Evolutionary conservation across 1,140 invertebrate species (phyloP).

Genomic region (Oedothorax gibbosus): DNA sequence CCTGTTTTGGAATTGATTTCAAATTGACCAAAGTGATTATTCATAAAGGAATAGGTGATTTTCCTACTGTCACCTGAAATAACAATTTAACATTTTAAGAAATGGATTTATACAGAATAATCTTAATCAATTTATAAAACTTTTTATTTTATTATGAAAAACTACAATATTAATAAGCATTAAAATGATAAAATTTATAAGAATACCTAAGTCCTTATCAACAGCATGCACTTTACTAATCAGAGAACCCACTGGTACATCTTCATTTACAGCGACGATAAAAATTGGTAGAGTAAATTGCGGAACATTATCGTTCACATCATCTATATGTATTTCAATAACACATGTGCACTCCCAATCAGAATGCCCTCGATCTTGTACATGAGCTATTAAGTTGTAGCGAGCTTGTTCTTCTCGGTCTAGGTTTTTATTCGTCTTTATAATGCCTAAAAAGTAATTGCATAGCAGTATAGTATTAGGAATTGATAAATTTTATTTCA

Average conservation of each 20-base stretch:
- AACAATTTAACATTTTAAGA: background rate
- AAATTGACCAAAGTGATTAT: slow-evolving; percentile 62
- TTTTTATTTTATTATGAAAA: background rate
- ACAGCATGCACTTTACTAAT: slow-evolving; percentile 75
- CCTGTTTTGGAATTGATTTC: slow-evolving; percentile 69
- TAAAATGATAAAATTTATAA: background rate
- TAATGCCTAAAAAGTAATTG: slow-evolving; percentile 75
- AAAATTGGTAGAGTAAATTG: slow-evolving; percentile 79
- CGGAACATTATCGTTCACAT: slow-evolving; percentile 87
- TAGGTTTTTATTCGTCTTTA: slow-evolving; percentile 84
- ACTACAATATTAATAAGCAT: background rate
- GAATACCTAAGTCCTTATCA: slow-evolving; percentile 80
- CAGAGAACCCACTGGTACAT: slow-evolving; percentile 75
- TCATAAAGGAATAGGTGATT: slow-evolving; percentile 51
- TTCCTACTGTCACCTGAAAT: slow-evolving; percentile 46
- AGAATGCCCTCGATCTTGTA: slow-evolving; percentile 48
- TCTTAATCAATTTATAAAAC: background rate
- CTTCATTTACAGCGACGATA: slow-evolving; percentile 77
- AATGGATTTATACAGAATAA: background rate
- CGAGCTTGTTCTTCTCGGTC: slow-evolving; percentile 85
- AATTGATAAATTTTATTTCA: too few relatives aligned
- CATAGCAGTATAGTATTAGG: too few relatives aligned
- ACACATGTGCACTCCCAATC: slow-evolving; percentile 49
- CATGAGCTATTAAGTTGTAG: slow-evolving; percentile 79
- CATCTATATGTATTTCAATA: slow-evolving; percentile 86